Evolutionary conservation across 2,797 vertebrate genomes (phyloP), one percentile per base, ranked within the genome.

Genomic region (Enoplosus armatus): DNA sequence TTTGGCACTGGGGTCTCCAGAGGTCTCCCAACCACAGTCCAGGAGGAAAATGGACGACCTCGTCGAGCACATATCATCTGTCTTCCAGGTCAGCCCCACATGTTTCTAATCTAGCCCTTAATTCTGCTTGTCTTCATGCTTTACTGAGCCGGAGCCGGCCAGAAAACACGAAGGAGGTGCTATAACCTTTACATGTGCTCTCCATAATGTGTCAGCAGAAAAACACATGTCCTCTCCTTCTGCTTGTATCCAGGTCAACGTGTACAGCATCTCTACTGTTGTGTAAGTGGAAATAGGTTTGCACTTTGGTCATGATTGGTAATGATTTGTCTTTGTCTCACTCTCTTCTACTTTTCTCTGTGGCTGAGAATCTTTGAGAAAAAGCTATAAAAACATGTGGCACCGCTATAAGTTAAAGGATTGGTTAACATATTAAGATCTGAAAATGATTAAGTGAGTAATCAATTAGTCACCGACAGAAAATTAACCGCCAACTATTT

Each of bases 51-150:
- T 79, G 74, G 79, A 92, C 18, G 66, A 89, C 89, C 89, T 85
- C 1, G 60, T 65, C 59, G 69, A 84, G 53, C 74, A 53, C 62
- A 43, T 84, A 72, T 90, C 85, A 86, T 93, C 84, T 24, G 51
- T 94, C 90, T 92, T 90, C 77, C 79, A 77, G 86, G 84, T 91
- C 87, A 82, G 75, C 9, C 26, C 56, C 94, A 94, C 84, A 90
- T 95, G 94, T 92, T 95, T 95, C 87, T 74, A 91, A 92, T 95
- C 87, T 85, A 84, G 64, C 48, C 61, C 68, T 77, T 86, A 80
- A 82, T 85, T 87, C 87, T 81, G 77, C 80, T 85, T 78, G 86
- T 89, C 90, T 90, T 88, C 84, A 88, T 89, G 90, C 84, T 93
- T 93, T 87, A 83, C 75, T 67, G 90, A 79, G 78, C 74, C 20